Evolutionary conservation across 2,888 invertebrate species (phyloP), one percentile per base, ranked within the genome.

Genomic region (Stratiomys singularior): DNA sequence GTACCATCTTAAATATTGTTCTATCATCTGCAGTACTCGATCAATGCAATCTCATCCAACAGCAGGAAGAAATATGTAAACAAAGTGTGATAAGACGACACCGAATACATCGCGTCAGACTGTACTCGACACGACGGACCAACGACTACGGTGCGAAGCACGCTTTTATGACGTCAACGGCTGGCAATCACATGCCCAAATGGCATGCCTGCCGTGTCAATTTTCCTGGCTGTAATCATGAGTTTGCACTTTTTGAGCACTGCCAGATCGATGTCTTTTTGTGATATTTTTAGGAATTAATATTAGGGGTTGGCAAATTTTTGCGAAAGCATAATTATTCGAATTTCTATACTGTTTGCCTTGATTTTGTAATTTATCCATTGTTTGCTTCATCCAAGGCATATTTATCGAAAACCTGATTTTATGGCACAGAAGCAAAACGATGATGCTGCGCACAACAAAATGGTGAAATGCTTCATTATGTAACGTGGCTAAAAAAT

Each of bases 111-210:
- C 3, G 37, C 15, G 4, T 18, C 52, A 18, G 52, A 52, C 52
- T 37, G 52, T 18, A 52, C 15, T 13, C 18, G 52, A 52, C 15
- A 52, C 18, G 52, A 13, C 52, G 18, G 52, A 18, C 4, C 9
- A 52, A 37, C 37, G 9, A 37, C 37, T 23, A n/a, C 15, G 28
- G 28, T 27, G 46, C 15, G 46, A 44, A 11, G 18, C 37, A 30
- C 15, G n/a, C 21, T 2, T 30, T 21, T 25, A 25, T 69, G 69
- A 69, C 69, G 69, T 69, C 21, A 69, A 23, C 46, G 27, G 60
- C 5, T 11, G 25, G 60, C 21, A 69, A 69, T 69, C 69, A 69
- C 69, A 69, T 69, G 69, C 46, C 69, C 69, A 23, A 69, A 13
- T 47, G 69, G 37, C 30, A 27, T 28, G 21, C 28, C 37, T 37